These are phyloP conservation scores for Parasteatoda lunata DNA, from an alignment of 2,888 invertebrate species.

Conservation along the genomic window DNA sequence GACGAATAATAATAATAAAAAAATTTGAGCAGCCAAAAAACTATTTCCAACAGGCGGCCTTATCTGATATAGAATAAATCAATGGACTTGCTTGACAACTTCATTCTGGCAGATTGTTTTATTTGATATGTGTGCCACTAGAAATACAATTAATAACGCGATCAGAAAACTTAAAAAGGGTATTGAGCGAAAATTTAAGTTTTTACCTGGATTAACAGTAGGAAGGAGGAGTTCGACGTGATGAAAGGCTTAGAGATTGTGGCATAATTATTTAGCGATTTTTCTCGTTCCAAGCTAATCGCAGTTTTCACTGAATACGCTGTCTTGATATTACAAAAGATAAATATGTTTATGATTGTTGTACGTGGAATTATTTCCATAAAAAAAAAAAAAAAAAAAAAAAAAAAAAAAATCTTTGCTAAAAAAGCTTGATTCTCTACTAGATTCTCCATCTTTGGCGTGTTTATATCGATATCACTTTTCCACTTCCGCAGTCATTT, in stretches of 20 bases:
- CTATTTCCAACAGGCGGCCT: slow-evolving; percentile 16
- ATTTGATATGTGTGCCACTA: slow-evolving; percentile 29
- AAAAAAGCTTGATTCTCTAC: too few relatives aligned
- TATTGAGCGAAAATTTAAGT: slow-evolving; percentile 21
- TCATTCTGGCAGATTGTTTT: slow-evolving; percentile 34
- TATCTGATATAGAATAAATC: slow-evolving; percentile 63
- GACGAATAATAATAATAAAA: slow-evolving; percentile 22
- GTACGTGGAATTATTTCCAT: too few relatives aligned
- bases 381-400: too few relatives aligned
- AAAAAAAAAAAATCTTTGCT: too few relatives aligned
- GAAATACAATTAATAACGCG: slow-evolving; percentile 47
- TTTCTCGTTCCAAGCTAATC: too few relatives aligned
- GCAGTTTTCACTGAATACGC: too few relatives aligned
- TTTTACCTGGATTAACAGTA: slow-evolving; percentile 11
- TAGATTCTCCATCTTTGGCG: too few relatives aligned
- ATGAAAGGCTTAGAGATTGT: slow-evolving; percentile 19
- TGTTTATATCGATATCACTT: too few relatives aligned
- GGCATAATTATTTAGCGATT: slow-evolving; percentile 16
- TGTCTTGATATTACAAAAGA: too few relatives aligned
- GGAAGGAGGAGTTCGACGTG: slow-evolving; percentile 11
- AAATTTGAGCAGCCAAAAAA: background rate
- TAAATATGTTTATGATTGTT: too few relatives aligned
- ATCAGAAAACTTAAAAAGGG: slow-evolving; percentile 25
- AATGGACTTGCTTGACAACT: slow-evolving; percentile 60
- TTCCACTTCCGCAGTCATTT: too few relatives aligned